phyloP scores from a whole-genome alignment of 2,888 invertebrate genomes.

The Neoaliturus tenellus region DNA sequence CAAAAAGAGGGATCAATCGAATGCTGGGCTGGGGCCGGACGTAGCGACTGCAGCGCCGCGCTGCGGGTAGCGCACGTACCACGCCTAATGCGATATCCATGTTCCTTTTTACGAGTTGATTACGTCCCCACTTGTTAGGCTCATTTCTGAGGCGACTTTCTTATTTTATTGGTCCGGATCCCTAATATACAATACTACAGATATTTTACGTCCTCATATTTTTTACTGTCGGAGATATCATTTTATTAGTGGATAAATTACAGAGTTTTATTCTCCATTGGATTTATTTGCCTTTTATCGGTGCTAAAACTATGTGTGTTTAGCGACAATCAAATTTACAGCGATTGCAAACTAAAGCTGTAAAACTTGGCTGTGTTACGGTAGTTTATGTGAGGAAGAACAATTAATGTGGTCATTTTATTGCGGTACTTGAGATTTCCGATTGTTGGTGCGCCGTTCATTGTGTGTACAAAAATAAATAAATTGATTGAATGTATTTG shows the following conservation, averaged over 20 bases:
- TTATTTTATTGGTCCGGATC: slow-evolving; percentile 8
- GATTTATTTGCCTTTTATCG: background rate
- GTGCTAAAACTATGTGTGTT: background rate
- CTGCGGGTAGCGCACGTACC: slow-evolving; percentile 13
- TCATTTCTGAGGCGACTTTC: slow-evolving; percentile 17
- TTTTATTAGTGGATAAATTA: slow-evolving; percentile 15
- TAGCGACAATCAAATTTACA: background rate
- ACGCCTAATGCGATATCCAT: slow-evolving; percentile 31
- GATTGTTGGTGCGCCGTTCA: too few species aligned
- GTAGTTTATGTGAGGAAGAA: too few species aligned
- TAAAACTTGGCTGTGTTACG: too few species aligned
- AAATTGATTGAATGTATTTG: too few species aligned
- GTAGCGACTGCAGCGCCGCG: background rate
- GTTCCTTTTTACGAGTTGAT: slow-evolving; percentile 27
- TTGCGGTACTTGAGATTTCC: too few species aligned
- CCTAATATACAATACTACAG: slow-evolving; percentile 24
- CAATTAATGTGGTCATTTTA: too few species aligned
- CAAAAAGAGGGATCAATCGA: too few species aligned
- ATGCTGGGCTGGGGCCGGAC: too few species aligned
- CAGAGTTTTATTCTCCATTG: background rate
- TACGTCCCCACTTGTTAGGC: slow-evolving; percentile 28
- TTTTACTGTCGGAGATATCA: background rate
- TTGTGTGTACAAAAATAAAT: too few species aligned
- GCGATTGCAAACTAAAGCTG: background rate
- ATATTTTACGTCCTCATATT: background rate